Evolutionary conservation across 2,888 invertebrate genomes (phyloP).

Genomic region (Choreutis nemorana): DNA sequence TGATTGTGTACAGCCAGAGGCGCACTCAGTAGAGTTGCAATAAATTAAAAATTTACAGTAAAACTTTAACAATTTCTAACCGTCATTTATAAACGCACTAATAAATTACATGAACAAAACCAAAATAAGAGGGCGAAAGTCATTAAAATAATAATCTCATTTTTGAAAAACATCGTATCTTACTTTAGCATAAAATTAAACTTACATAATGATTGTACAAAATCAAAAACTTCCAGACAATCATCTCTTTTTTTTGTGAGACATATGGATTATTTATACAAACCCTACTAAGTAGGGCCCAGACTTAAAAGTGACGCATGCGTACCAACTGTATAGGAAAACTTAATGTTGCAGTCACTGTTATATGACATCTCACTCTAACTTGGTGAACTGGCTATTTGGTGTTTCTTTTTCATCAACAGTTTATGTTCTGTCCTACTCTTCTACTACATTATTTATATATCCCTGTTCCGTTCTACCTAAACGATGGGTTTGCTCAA

Average conservation of each 20-base stretch:
- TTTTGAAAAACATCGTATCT: too few relatives aligned
- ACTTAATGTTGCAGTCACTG: conserved; percentile 31
- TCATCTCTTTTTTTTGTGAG: too few relatives aligned
- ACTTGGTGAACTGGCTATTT: conserved; percentile 9
- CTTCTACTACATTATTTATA: conserved; percentile 13
- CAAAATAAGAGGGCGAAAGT: too few relatives aligned
- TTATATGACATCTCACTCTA: conserved; percentile 34
- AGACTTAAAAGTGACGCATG: conserved; percentile 52
- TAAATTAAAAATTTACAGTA: neutral
- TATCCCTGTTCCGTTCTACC: conserved; percentile 19
- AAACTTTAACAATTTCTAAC: neutral
- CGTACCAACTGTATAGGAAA: conserved; percentile 45
- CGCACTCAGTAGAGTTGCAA: conserved; percentile 23
- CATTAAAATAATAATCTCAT: too few relatives aligned
- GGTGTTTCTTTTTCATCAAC: conserved; percentile 28
- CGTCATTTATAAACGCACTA: neutral
- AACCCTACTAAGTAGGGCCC: conserved; percentile 21
- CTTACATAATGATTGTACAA: too few relatives aligned
- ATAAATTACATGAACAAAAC: conserved; percentile 1
- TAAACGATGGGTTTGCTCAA: too few relatives aligned
- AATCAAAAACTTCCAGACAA: too few relatives aligned
- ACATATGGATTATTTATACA: too few relatives aligned
- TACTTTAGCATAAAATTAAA: too few relatives aligned
- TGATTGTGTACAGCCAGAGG: conserved; percentile 61
- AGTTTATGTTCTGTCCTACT: conserved; percentile 28